Evolutionary conservation across 2,888 invertebrate genomes (phyloP).

Genomic region (Malthinus seriepunctatus): DNA sequence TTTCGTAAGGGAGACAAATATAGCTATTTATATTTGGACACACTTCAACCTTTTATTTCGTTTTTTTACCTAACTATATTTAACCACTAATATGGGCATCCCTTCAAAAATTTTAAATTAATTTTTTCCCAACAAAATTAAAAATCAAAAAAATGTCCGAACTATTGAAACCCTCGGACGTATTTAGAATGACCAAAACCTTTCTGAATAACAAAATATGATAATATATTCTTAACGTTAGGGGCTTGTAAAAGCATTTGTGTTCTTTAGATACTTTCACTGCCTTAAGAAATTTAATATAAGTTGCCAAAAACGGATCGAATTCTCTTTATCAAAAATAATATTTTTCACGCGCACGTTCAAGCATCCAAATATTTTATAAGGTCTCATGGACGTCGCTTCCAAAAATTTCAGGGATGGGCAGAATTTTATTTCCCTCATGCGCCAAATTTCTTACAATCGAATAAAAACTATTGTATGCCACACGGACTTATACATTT

Average conservation of each 20-base stretch:
- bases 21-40: conserved; percentile 16
- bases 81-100: no score
- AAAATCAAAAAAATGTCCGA: background rate
- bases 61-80: background rate
- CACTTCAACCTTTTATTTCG: conserved; percentile 4
- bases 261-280: conserved; percentile 18
- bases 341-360: background rate
- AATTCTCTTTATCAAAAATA: no score
- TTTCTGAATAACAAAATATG: conserved; percentile 43
- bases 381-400: no score
- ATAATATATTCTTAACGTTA: conserved; percentile 41
- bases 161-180: conserved; percentile 19
- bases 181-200: conserved; percentile 43
- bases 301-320: background rate
- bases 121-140: no score
- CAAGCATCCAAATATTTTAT: no score
- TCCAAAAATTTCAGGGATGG: no score
- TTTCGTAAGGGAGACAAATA: conserved; percentile 16
- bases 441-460: no score
- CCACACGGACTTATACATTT: no score
- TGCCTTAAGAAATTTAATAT: background rate
- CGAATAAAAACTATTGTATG: no score
- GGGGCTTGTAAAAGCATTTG: conserved; percentile 16
- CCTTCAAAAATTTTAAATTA: no score
- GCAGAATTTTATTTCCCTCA: no score